Evolutionary conservation across 2,113 vertebrate species (phyloP).

Genomic region (Synchiropus splendidus): DNA sequence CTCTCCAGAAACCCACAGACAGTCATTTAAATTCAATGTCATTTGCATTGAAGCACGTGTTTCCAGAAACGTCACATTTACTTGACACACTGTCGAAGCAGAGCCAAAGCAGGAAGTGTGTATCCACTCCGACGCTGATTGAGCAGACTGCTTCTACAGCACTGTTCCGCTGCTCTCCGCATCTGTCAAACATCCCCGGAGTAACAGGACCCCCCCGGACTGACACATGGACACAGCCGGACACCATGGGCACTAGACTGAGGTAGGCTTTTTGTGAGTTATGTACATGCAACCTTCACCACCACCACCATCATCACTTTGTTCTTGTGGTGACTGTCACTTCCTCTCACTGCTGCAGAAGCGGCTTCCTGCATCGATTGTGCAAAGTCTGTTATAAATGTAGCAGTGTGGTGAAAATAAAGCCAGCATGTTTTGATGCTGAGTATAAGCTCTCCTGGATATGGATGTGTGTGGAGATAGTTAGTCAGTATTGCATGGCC

Average conservation of each 20-base stretch:
- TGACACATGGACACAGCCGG: constrained; percentile 51
- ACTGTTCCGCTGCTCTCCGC: constrained; percentile 16
- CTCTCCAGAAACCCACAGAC: too few species aligned
- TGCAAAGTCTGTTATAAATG: constrained; percentile 6
- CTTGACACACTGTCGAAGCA: constrained; percentile 28
- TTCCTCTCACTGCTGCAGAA: constrained; percentile 58
- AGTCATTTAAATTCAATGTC: too few species aligned
- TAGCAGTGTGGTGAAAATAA: too few species aligned
- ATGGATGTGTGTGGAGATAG: too few species aligned
- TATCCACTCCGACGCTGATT: constrained; percentile 30
- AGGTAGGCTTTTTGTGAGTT: constrained; percentile 50
- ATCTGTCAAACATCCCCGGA: constrained; percentile 7
- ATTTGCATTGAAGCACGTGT: too few species aligned
- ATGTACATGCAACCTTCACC: constrained; percentile 6
- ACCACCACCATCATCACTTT: constrained; percentile 17
- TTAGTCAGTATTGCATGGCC: too few species aligned
- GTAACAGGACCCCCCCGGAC: constrained; percentile 5
- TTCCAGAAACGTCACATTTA: not conserved
- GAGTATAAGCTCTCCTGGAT: too few species aligned
- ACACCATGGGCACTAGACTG: constrained; percentile 68
- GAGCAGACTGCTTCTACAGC: constrained; percentile 22
- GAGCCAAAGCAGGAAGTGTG: constrained; percentile 67
- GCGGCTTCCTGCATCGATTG: constrained; percentile 36
- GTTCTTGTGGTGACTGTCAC: constrained; percentile 33
- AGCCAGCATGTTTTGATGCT: too few species aligned